Evolutionary conservation across 1,140 invertebrate genomes (phyloP), one percentile per base, ranked within the genome.

Genomic region (Macrobrachium rosenbergii): DNA sequence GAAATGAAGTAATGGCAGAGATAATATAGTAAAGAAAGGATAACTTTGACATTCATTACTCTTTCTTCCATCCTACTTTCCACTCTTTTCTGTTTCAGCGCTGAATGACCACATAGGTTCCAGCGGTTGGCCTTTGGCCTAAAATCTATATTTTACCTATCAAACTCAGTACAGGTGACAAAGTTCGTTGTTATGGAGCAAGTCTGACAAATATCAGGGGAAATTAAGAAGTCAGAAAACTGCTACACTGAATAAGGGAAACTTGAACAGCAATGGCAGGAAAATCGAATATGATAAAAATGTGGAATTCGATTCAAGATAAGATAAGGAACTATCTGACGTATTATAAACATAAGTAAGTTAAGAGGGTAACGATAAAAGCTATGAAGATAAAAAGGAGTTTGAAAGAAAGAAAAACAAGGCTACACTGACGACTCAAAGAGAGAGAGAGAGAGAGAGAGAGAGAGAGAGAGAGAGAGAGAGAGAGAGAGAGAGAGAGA

Each of bases 391-490:
- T 45, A 45, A 77, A n/a, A 28, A 45, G 43, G 75, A 45, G 45
- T 45, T n/a, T 14, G 75, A 16, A 45, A 23, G 23, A 16, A 45
- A 45, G 75, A 45, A 16, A 45, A 45, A 45, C 28, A 75, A 37
- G 28, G 72, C 21, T 3, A 75, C n/a, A 75, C 17, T 23, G 72
- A 75, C 72, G 10, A 5, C 37, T 43, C n/a, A n/a, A n/a, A n/a
- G n/a, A n/a, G n/a, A n/a, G n/a, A n/a, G n/a, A n/a, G n/a, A n/a
- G n/a, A n/a, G 75, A 77, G 75, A 77, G 75, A 77, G 23, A 77
- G 75, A 77, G 75, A 77, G 75, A 77, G 23, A 77, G 75, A 77
- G 75, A 77, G 75, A 77, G 23, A 77, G 75, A 77, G 75, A 77
- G 75, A 77, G 23, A 77, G 75, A 77, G 75, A 77, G 75, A 77